A percentile compares a stretch with the other conserved stretches of the same genome.
Conservation (phyloP, 2,797 vertebrate species). For the Sebastes minor region DNA sequence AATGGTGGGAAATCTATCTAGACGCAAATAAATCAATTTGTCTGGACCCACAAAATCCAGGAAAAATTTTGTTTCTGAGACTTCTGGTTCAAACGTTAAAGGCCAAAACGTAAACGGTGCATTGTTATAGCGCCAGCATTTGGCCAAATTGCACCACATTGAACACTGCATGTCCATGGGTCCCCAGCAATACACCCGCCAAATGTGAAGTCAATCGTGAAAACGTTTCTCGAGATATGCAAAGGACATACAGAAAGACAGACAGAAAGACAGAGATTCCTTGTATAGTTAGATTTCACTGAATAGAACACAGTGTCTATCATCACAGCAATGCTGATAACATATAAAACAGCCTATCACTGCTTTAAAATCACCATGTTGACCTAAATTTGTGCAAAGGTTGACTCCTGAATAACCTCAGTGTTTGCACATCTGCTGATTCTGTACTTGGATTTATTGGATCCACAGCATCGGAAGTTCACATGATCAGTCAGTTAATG, state of each 20-base stretch:
- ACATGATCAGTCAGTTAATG: constrained; percentile 66
- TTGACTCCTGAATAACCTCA: constrained; percentile 56
- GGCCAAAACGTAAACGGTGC: too few species aligned
- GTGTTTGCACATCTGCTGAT: constrained; percentile 70
- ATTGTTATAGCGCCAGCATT: fast-evolving
- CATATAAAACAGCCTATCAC: background rate
- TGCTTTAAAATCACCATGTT: background rate
- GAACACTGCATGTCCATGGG: fast-evolving
- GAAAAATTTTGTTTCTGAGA: too few species aligned
- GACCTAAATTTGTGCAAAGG: constrained; percentile 49
- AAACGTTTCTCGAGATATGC: too few species aligned
- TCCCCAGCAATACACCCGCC: too few species aligned
- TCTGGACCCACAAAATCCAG: too few species aligned
- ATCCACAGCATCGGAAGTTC: constrained; percentile 47
- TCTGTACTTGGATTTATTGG: constrained; percentile 43
- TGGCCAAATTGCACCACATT: too few species aligned
- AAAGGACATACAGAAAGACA: too few species aligned
- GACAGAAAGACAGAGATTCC: too few species aligned
- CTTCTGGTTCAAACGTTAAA: too few species aligned
- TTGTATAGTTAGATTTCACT: background rate
- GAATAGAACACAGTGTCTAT: background rate
- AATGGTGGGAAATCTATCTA: too few species aligned
- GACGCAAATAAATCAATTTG: too few species aligned
- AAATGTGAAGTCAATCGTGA: too few species aligned
- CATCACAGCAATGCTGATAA: background rate